Evolutionary conservation across 2,113 vertebrate genomes (phyloP).

Genomic region (Seriola quinqueradiata): DNA sequence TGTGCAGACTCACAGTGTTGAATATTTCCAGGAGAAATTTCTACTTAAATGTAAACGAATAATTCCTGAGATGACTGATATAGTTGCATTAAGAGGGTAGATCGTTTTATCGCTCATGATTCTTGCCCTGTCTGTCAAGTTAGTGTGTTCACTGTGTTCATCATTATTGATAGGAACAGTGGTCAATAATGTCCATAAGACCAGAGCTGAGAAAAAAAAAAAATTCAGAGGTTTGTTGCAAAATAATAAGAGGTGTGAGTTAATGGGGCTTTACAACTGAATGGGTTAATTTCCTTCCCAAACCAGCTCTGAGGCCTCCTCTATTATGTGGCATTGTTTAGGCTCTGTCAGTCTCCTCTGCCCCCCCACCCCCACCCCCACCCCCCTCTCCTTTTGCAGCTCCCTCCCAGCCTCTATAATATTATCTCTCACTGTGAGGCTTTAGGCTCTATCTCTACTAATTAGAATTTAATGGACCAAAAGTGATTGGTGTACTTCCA

Average conservation of each 20-base stretch:
- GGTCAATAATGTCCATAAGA: background rate
- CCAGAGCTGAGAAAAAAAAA: too few species aligned
- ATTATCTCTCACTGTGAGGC: constrained; percentile 77
- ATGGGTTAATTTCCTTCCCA: constrained; percentile 54
- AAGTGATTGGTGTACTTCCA: constrained; percentile 84
- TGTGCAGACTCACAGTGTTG: too few species aligned
- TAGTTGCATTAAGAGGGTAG: too few species aligned
- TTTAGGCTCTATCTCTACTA: constrained; percentile 80
- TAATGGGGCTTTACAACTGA: constrained; percentile 35
- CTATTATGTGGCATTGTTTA: constrained; percentile 71
- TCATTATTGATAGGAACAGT: background rate
- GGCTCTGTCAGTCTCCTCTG: constrained; percentile 62
- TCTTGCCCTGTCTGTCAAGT: background rate
- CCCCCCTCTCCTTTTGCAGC: constrained; percentile 39
- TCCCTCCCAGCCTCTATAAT: constrained; percentile 71
- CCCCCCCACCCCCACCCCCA: constrained; percentile 21
- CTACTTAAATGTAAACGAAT: too few species aligned
- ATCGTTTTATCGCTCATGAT: background rate
- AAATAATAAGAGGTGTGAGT: constrained; percentile 19
- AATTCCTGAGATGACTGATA: too few species aligned
- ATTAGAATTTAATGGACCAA: constrained; percentile 87
- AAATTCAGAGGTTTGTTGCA: constrained; percentile 7
- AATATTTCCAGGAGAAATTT: too few species aligned
- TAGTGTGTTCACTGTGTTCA: background rate
- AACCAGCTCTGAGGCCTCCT: constrained; percentile 54